Evolutionary conservation across 2,888 invertebrate species (phyloP).

Genomic region (Chaetogeoica ovagalla): DNA sequence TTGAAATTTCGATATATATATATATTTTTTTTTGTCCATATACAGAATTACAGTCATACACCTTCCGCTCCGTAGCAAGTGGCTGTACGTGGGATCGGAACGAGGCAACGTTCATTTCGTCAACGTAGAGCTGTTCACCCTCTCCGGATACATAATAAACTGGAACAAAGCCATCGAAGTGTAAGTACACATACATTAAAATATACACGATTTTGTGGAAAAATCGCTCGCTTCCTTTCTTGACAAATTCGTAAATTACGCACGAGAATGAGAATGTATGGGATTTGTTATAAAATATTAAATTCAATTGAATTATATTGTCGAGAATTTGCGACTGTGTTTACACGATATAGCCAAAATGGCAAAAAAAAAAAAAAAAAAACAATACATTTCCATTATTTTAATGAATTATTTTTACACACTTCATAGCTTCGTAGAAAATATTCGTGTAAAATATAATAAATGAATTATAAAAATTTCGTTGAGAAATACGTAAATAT

Average conservation of each 20-base stretch:
- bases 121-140: slow-evolving; percentile 91
- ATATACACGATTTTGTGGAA: too few relatives aligned
- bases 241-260: too few relatives aligned
- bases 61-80: slow-evolving; percentile 95
- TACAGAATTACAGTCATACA: slow-evolving; percentile 90
- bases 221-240: too few relatives aligned
- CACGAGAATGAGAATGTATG: too few relatives aligned
- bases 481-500: too few relatives aligned
- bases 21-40: slow-evolving; percentile 56
- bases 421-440: not conserved
- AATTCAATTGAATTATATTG: too few relatives aligned
- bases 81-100: slow-evolving; percentile 98
- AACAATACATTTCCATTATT: too few relatives aligned
- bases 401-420: slow-evolving; percentile 9
- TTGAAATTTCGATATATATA: not conserved
- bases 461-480: not conserved
- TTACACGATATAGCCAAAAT: too few relatives aligned
- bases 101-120: slow-evolving; percentile 97
- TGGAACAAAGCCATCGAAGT: slow-evolving; percentile 99
- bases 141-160: slow-evolving; percentile 98
- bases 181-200: slow-evolving; percentile 68
- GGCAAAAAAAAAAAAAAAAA: too few relatives aligned
- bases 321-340: too few relatives aligned
- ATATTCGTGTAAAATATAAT: slow-evolving; percentile 16
- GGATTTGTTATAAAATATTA: too few relatives aligned